phyloP scores from a whole-genome alignment of 2,797 vertebrate species.

The Chaetophractus vellerosus region DNA sequence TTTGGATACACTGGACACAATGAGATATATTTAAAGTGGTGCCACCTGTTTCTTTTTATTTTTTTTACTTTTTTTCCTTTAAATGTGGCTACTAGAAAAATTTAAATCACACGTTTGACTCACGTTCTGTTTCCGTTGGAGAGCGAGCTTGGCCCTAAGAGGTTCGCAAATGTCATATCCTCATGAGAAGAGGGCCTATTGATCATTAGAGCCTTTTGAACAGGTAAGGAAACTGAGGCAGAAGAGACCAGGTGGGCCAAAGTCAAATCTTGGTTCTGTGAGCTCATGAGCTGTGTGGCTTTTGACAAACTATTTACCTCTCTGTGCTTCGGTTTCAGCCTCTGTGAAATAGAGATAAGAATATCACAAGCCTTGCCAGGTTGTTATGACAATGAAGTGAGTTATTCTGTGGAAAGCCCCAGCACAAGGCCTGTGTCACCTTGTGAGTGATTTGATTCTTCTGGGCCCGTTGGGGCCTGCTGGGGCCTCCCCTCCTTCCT shows the following conservation, averaged over 20 bases:
- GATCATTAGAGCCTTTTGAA: background rate
- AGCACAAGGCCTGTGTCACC: background rate
- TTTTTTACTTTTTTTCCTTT: background rate
- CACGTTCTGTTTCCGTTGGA: background rate
- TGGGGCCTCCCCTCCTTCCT: background rate
- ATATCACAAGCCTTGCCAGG: background rate
- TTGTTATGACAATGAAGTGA: background rate
- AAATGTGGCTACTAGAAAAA: background rate
- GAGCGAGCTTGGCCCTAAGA: fast-evolving
- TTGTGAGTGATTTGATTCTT: no score
- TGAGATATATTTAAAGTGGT: background rate
- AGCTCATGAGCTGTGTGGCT: background rate
- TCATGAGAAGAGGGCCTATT: background rate
- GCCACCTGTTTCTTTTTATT: background rate
- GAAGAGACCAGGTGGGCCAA: background rate
- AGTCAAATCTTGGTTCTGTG: background rate
- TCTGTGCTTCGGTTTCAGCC: constrained; percentile 26
- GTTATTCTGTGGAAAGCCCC: background rate
- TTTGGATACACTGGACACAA: background rate
- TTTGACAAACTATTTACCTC: background rate
- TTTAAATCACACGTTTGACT: background rate
- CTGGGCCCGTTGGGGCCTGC: background rate
- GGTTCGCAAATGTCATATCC: background rate
- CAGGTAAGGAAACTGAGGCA: constrained; percentile 41
- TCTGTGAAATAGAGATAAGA: background rate